phyloP scores from a whole-genome alignment of 2,888 invertebrate species.

The Chrysotoxum bicinctum region DNA sequence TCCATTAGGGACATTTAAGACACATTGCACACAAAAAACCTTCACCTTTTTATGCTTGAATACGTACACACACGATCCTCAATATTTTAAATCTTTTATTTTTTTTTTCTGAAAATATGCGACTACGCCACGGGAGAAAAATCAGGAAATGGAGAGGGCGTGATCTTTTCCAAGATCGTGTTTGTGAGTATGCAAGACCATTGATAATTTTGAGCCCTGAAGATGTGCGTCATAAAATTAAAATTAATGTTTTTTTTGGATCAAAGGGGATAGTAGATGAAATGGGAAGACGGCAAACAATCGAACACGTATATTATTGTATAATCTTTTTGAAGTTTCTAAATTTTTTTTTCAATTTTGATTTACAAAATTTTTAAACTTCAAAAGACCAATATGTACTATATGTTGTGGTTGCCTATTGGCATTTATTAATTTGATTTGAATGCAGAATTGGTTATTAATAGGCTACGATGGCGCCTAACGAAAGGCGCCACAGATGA shows the following conservation, averaged over 20 bases:
- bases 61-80: constrained; percentile 54
- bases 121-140: constrained; percentile 3
- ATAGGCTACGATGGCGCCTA: background rate
- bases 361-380: background rate
- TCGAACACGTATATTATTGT: background rate
- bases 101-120: constrained; percentile 52
- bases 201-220: background rate
- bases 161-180: constrained; percentile 33
- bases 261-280: background rate
- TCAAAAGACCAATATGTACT: background rate
- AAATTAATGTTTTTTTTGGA: constrained; percentile 34
- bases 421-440: background rate
- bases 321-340: constrained; percentile 23
- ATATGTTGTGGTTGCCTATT: background rate
- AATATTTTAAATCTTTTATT: constrained; percentile 44
- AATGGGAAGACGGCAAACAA: background rate
- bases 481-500: background rate
- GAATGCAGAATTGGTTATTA: background rate
- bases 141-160: constrained; percentile 43
- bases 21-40: background rate
- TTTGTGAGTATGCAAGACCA: background rate
- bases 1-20: constrained; percentile 38
- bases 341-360: background rate
- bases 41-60: constrained; percentile 53
- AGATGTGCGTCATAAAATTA: constrained; percentile 53